Percentiles rank a stretch among this genome's conserved stretches.
phyloP scores from a whole-genome alignment of 2,888 invertebrate species.

The Nomada fabriciana region DNA sequence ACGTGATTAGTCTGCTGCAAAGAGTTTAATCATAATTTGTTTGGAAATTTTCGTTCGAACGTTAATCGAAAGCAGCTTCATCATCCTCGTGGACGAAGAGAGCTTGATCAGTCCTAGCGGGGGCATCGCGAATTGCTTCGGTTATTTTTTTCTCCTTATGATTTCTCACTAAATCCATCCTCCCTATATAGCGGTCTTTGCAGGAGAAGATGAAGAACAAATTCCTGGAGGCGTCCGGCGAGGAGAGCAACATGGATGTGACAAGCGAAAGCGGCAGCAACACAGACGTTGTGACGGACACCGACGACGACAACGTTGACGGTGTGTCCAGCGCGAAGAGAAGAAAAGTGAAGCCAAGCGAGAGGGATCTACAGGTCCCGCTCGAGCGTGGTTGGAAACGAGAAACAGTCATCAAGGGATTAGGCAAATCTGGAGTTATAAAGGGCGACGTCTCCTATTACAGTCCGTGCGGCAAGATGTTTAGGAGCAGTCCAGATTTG shows the following conservation, averaged over 20 bases:
- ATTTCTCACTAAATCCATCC: constrained; percentile 77
- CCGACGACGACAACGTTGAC: constrained; percentile 83
- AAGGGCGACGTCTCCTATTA: constrained; percentile 97
- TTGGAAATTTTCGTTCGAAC: neutral
- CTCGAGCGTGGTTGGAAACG: constrained; percentile 92
- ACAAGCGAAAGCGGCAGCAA: constrained; percentile 84
- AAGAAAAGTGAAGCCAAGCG: constrained; percentile 82
- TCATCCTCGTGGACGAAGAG: neutral
- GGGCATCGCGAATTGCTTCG: constrained; percentile 7
- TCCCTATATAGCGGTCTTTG: constrained; percentile 80
- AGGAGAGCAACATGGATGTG: constrained; percentile 84
- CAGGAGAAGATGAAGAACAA: constrained; percentile 84
- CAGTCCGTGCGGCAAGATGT: constrained; percentile 88
- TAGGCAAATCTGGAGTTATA: constrained; percentile 94
- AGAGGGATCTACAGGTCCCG: constrained; percentile 81
- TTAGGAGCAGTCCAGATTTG: constrained; percentile 88
- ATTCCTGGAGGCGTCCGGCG: constrained; percentile 82
- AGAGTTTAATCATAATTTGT: neutral
- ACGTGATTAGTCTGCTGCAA: too few relatives aligned
- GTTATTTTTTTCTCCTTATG: constrained; percentile 71
- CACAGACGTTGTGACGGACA: constrained; percentile 82
- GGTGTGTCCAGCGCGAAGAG: constrained; percentile 81
- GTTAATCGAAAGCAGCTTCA: neutral
- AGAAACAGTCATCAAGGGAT: constrained; percentile 95
- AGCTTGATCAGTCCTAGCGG: neutral